A percentile compares a stretch with the other conserved stretches of the same genome.
These are phyloP conservation scores for Emydocephalus ijimae DNA, from an alignment of 2,113 vertebrate species.

Conservation along the genomic window DNA sequence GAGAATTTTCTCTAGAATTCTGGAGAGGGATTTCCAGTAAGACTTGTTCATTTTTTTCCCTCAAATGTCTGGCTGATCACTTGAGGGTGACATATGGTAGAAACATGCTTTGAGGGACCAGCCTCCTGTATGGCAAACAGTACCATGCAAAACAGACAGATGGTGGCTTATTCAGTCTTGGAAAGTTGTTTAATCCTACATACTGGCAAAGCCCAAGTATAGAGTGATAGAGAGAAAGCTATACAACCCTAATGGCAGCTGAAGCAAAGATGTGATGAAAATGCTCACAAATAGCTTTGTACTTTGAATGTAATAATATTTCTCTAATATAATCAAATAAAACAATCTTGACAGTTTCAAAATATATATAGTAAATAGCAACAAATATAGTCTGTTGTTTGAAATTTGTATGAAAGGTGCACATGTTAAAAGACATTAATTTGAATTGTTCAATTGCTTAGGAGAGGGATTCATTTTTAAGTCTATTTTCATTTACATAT, in stretches of 20 bases:
- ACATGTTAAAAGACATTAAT: not conserved
- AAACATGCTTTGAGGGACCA: constrained; percentile 76
- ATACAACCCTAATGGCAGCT: constrained; percentile 48
- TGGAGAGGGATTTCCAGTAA: constrained; percentile 59
- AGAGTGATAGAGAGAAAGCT: constrained; percentile 44
- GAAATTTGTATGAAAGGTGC: not conserved
- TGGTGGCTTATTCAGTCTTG: constrained; percentile 81
- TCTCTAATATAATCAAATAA: not conserved
- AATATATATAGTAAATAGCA: not conserved
- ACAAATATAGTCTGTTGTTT: constrained; percentile 14
- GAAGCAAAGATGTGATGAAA: constrained; percentile 51
- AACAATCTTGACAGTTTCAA: not conserved
- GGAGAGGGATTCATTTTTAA: not conserved
- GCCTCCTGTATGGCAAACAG: constrained; percentile 72
- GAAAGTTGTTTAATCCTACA: constrained; percentile 70
- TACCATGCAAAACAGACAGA: constrained; percentile 78
- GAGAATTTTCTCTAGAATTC: constrained; percentile 60
- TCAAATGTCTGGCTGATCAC: constrained; percentile 62
- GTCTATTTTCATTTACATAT: not conserved
- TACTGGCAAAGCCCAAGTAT: constrained; percentile 55
- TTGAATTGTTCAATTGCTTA: constrained; percentile 8
- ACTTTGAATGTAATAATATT: constrained; percentile 17
- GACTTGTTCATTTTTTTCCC: constrained; percentile 56
- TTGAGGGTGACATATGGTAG: constrained; percentile 78
- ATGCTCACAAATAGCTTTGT: constrained; percentile 30